Conservation (phyloP, 2,888 invertebrate species). For the Chironomus tentans region DNA sequence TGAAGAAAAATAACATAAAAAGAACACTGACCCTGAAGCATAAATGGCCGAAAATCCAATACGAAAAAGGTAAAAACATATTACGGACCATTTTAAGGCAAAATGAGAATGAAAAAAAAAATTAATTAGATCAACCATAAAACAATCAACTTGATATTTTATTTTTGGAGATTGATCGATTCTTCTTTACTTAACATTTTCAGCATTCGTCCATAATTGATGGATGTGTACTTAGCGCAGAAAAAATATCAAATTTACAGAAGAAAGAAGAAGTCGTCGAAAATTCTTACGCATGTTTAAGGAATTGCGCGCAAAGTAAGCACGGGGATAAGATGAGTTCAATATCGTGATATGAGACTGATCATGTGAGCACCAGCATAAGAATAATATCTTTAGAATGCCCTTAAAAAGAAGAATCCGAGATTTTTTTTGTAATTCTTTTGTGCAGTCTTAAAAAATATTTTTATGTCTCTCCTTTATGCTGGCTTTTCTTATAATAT, state of each 20-base stretch:
- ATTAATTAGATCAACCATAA: constrained; percentile 25
- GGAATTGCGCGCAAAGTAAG: not conserved
- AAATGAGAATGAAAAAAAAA: not conserved
- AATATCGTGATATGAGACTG: not conserved
- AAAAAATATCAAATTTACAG: too few species aligned
- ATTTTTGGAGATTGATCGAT: not conserved
- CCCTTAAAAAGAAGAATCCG: constrained; percentile 9
- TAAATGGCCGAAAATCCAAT: not conserved
- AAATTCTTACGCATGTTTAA: not conserved
- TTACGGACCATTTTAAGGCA: not conserved
- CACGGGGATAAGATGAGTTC: not conserved
- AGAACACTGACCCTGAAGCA: constrained; percentile 6
- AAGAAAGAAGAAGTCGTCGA: not conserved
- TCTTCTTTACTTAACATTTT: not conserved
- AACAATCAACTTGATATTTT: constrained; percentile 5
- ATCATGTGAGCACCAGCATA: constrained; percentile 9
- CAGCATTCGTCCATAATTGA: too few species aligned
- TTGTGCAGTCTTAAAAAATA: constrained; percentile 7
- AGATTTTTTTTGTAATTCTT: constrained; percentile 10
- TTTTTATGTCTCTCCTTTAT: constrained; percentile 22
- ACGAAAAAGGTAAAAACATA: not conserved
- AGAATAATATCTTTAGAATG: not conserved
- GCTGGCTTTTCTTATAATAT: not conserved
- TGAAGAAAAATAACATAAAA: not conserved
- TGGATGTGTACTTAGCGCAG: too few species aligned